A percentile compares a stretch with the other conserved stretches of the same genome.
Evolutionary conservation across 2,888 invertebrate genomes (phyloP).

Genomic region (Bimastos eiseni): DNA sequence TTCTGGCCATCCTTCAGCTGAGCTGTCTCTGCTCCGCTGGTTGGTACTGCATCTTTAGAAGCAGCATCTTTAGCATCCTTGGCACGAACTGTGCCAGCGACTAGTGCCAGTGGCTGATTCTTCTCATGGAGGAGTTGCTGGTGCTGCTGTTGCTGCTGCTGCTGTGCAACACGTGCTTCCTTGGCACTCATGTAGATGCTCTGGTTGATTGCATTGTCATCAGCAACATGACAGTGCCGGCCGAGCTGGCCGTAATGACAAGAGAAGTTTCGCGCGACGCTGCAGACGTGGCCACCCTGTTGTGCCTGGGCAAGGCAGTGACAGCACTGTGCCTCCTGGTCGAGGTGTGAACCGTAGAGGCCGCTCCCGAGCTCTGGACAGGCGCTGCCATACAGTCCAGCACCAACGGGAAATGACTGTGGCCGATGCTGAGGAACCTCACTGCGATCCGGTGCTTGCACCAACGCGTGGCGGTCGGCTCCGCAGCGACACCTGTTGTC

Average conservation of each 20-base stretch:
- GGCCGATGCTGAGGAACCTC: not conserved
- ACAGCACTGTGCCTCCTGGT: slow-evolving; percentile 19
- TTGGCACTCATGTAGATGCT: slow-evolving; percentile 28
- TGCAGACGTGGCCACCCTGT: not conserved
- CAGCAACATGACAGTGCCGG: slow-evolving; percentile 19
- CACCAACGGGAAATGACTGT: not conserved
- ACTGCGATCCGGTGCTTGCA: not conserved
- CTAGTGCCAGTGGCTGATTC: not conserved
- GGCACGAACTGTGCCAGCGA: not conserved
- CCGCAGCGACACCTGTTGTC: slow-evolving; percentile 36
- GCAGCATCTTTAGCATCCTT: not conserved
- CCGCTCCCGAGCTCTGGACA: not conserved
- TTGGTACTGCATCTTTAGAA: not conserved
- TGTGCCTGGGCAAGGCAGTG: slow-evolving; percentile 16
- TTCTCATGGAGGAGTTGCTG: not conserved
- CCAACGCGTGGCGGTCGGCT: not conserved
- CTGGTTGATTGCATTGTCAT: slow-evolving; percentile 25
- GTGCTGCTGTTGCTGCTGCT: not conserved
- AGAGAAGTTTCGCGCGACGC: not conserved
- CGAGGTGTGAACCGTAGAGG: not conserved
- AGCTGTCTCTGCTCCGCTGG: not conserved
- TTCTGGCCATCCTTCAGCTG: slow-evolving; percentile 13
- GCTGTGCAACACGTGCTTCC: slow-evolving; percentile 19
- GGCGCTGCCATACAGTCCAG: not conserved
- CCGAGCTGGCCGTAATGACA: not conserved